A percentile compares a stretch with the other conserved stretches of the same genome.
Evolutionary conservation across 2,888 invertebrate genomes (phyloP).

Genomic region (Agrotis exclamationis): DNA sequence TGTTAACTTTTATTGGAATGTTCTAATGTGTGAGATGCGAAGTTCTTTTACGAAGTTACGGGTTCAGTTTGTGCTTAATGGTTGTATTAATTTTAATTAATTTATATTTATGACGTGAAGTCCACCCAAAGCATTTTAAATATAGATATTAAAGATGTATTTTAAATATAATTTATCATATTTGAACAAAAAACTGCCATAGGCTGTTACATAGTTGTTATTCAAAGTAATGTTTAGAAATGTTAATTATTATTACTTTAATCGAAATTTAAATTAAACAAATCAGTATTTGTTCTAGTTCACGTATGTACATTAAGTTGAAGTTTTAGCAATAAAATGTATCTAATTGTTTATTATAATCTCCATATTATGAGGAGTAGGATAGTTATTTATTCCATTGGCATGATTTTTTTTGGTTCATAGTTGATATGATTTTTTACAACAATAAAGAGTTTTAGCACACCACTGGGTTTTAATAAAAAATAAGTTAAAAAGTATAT

Average conservation of each 20-base stretch:
- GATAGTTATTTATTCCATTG: conserved; percentile 52
- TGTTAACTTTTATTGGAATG: conserved; percentile 60
- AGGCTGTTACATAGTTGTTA: conserved; percentile 51
- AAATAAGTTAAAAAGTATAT: conserved; percentile 52
- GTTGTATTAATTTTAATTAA: conserved; percentile 63
- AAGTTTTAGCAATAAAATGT: conserved; percentile 45
- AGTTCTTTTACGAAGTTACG: conserved; percentile 57
- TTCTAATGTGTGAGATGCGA: conserved; percentile 58
- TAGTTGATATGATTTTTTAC: conserved; percentile 49
- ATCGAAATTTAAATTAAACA: conserved; percentile 50
- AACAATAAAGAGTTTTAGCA: conserved; percentile 66
- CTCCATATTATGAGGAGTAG: conserved; percentile 48
- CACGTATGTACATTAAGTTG: conserved; percentile 49
- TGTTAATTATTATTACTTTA: conserved; percentile 46
- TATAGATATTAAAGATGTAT: conserved; percentile 50
- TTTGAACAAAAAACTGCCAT: conserved; percentile 61
- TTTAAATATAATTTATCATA: conserved; percentile 55
- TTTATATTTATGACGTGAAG: conserved; percentile 48
- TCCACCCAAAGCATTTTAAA: conserved; percentile 58
- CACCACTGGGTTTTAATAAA: conserved; percentile 51
- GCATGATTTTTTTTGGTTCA: conserved; percentile 54
- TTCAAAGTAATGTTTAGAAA: conserved; percentile 45
- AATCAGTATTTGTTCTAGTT: conserved; percentile 69
- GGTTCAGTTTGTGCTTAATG: conserved; percentile 65
- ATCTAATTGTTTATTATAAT: conserved; percentile 32